These are phyloP conservation scores for Gymnoscopelus braueri DNA, from an alignment of 2,797 vertebrate species.

Conservation along the genomic window DNA sequence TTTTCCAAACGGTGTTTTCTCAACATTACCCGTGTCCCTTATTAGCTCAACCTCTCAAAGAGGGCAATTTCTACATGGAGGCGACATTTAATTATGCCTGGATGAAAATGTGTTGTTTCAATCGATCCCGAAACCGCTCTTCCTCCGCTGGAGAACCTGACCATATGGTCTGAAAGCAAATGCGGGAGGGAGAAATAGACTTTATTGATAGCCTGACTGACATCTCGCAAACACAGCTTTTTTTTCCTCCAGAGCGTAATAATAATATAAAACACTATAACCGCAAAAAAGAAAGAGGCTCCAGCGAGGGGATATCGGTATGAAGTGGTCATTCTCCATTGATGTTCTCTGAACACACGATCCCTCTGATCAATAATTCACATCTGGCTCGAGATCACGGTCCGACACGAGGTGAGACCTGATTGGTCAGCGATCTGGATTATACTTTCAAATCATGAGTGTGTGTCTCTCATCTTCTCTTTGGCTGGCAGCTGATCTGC, in stretches of 20 bases:
- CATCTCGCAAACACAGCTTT: background rate
- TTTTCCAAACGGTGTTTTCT: conserved; percentile 70
- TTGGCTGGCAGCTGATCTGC: conserved; percentile 36
- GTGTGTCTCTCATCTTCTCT: conserved; percentile 30
- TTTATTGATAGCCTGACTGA: conserved; percentile 5
- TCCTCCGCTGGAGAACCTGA: conserved; percentile 21
- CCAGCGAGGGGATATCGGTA: background rate
- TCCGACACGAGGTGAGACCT: conserved; percentile 12
- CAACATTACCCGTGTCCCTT: conserved; percentile 67
- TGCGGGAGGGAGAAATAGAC: background rate
- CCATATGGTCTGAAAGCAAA: conserved; percentile 10
- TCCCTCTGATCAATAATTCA: conserved; percentile 57
- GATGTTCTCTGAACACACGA: conserved; percentile 40
- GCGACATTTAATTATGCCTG: conserved; percentile 71
- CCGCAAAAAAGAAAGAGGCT: conserved; percentile 9
- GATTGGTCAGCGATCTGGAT: conserved; percentile 42
- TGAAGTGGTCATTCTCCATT: conserved; percentile 25
- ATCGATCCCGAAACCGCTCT: conserved; percentile 57
- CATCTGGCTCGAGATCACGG: conserved; percentile 31
- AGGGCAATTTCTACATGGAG: conserved; percentile 66
- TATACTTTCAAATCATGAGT: conserved; percentile 34
- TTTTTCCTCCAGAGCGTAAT: conserved; percentile 21
- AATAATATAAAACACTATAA: conserved; percentile 4
- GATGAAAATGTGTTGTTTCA: conserved; percentile 63
- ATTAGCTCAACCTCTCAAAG: conserved; percentile 69